Percentiles rank a stretch among this genome's conserved stretches.
Evolutionary conservation across 2,113 vertebrate species (phyloP).

Genomic region (Tricholaema leucomelas): DNA sequence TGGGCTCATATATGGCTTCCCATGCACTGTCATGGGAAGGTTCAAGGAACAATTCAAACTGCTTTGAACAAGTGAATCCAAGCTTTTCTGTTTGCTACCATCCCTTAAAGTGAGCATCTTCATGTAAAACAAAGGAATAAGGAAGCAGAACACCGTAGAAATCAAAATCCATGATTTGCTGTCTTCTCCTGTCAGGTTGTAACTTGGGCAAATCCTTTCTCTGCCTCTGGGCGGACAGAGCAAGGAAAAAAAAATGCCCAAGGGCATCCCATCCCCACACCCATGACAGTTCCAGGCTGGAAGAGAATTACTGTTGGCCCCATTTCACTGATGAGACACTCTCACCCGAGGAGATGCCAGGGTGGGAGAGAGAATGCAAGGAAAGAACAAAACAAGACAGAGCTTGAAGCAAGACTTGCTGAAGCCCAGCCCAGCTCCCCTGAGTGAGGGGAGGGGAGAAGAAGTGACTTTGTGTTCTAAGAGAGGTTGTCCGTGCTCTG

Average conservation of each 20-base stretch:
- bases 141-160: not conserved
- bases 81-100: accelerated
- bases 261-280: accelerated
- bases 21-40: accelerated
- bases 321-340: not conserved
- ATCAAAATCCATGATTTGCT: not conserved
- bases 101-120: accelerated
- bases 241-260: not conserved
- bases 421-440: not conserved
- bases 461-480: accelerated
- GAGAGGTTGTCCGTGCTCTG: accelerated
- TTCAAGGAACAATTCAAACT: accelerated
- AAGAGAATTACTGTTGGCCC: not conserved
- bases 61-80: not conserved
- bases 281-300: not conserved
- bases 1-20: accelerated
- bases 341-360: not conserved
- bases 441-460: accelerated
- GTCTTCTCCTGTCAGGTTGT: not conserved
- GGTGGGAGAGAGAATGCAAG: not conserved
- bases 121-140: not conserved
- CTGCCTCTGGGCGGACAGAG: not conserved
- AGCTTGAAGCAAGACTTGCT: not conserved
- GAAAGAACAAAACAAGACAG: not conserved
- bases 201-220: not conserved